phyloP scores from a whole-genome alignment of 1,140 invertebrate genomes.

The Ganaspis sp. region DNA sequence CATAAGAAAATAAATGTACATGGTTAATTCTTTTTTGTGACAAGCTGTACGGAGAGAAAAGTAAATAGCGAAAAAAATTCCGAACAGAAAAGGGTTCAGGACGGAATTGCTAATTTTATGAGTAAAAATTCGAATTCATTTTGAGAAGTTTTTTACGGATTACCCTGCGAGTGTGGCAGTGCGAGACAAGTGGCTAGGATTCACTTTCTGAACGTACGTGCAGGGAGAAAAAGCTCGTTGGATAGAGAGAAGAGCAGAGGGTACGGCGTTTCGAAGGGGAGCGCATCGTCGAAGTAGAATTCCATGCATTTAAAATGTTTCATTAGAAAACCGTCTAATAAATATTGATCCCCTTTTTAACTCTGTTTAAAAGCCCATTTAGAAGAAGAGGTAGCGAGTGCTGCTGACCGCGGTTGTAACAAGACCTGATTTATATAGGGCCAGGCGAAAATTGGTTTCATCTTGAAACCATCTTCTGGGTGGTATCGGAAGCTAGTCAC shows the following conservation, averaged over 20 bases:
- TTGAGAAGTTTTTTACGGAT: background rate
- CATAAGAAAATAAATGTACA: no score
- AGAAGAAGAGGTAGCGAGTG: conserved; percentile 13
- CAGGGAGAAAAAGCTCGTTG: background rate
- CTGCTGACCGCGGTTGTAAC: conserved; percentile 58
- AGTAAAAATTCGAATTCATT: background rate
- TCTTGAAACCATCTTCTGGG: conserved; percentile 64
- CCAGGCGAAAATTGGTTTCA: conserved; percentile 72
- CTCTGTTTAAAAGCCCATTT: conserved; percentile 59
- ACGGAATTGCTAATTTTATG: background rate
- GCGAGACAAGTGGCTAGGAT: conserved; percentile 17
- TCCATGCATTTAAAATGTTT: conserved; percentile 73
- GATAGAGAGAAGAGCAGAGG: conserved; percentile 19
- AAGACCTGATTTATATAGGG: conserved; percentile 72
- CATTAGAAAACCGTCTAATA: conserved; percentile 72
- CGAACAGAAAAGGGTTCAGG: no score
- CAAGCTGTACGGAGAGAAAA: no score
- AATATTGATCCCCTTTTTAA: conserved; percentile 66
- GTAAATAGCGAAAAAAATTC: no score
- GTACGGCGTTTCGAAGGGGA: conserved; percentile 22
- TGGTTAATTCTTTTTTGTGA: no score
- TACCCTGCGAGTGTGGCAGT: conserved; percentile 9
- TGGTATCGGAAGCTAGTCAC: conserved; percentile 56
- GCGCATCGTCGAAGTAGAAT: conserved; percentile 41
- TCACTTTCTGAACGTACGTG: conserved; percentile 20